Conservation (phyloP, 2,888 invertebrate genomes). For the Nasonia oneida region DNA sequence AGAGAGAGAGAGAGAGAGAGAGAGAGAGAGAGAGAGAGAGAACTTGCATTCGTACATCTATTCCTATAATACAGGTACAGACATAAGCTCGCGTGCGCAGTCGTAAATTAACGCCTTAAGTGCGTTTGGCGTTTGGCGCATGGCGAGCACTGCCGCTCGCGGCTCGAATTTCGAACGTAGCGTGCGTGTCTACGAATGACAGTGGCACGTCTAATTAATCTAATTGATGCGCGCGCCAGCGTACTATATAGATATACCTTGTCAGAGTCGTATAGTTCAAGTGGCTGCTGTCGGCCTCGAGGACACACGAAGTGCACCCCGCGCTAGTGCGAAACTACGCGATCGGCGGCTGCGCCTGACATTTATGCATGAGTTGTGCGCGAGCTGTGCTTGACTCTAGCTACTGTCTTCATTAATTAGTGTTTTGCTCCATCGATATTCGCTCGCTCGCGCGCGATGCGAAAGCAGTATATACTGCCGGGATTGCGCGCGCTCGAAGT, state of each 20-base stretch:
- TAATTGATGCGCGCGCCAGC: conserved; percentile 70
- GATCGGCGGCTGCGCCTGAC: conserved; percentile 71
- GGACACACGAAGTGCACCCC: conserved; percentile 15
- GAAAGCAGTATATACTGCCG: background rate
- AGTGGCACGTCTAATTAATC: conserved; percentile 75
- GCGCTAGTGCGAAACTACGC: conserved; percentile 67
- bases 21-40: too few relatives aligned
- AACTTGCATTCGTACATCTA: too few relatives aligned
- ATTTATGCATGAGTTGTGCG: conserved; percentile 69
- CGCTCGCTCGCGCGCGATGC: background rate
- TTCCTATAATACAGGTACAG: too few relatives aligned
- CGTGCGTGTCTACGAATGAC: conserved; percentile 67
- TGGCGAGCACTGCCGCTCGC: conserved; percentile 53
- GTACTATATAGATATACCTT: background rate
- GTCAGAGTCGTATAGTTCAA: background rate
- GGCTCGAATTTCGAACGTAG: conserved; percentile 66
- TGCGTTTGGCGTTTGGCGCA: conserved; percentile 66
- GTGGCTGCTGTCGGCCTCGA: background rate
- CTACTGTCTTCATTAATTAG: conserved; percentile 76
- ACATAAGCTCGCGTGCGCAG: background rate
- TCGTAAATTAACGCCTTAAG: conserved; percentile 70
- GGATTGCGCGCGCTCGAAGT: too few relatives aligned
- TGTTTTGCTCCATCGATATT: conserved; percentile 65
- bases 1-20: too few relatives aligned
- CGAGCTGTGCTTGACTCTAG: conserved; percentile 51